Percentiles rank a stretch among this genome's conserved stretches.
phyloP scores from a whole-genome alignment of 2,113 vertebrate species.

The Podocnemis expansa region DNA sequence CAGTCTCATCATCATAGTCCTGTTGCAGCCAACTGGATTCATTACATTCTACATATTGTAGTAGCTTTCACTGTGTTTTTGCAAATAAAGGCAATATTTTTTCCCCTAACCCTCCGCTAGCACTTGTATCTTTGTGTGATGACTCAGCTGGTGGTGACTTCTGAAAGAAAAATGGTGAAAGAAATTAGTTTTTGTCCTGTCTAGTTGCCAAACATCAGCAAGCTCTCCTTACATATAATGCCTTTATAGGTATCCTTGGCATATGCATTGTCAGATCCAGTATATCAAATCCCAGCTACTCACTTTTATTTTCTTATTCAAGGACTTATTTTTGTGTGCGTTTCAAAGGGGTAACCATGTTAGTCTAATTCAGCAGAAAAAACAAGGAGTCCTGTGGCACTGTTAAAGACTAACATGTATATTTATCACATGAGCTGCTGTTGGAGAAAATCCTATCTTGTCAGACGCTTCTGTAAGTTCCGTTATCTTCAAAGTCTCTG shows the following conservation, averaged over 20 bases:
- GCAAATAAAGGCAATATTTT: conserved; percentile 57
- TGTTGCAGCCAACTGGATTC: not conserved
- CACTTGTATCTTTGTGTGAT: conserved; percentile 53
- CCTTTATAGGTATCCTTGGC: not conserved
- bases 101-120: not conserved
- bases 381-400: too few relatives aligned
- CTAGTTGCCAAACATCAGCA: conserved; percentile 54
- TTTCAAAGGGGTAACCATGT: too few relatives aligned
- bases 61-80: conserved; percentile 14
- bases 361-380: too few relatives aligned
- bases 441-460: too few relatives aligned
- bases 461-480: too few relatives aligned
- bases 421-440: too few relatives aligned
- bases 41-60: not conserved
- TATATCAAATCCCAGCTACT: not conserved
- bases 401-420: too few relatives aligned
- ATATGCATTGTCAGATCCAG: not conserved
- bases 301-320: not conserved
- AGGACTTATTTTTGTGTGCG: too few relatives aligned
- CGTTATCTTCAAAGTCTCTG: too few relatives aligned
- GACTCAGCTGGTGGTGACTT: conserved; percentile 59
- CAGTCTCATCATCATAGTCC: not conserved
- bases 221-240: not conserved
- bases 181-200: conserved; percentile 4
- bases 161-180: conserved; percentile 2